phyloP scores from a whole-genome alignment of 2,113 vertebrate species.

The Onychorhynchus coronatus region DNA sequence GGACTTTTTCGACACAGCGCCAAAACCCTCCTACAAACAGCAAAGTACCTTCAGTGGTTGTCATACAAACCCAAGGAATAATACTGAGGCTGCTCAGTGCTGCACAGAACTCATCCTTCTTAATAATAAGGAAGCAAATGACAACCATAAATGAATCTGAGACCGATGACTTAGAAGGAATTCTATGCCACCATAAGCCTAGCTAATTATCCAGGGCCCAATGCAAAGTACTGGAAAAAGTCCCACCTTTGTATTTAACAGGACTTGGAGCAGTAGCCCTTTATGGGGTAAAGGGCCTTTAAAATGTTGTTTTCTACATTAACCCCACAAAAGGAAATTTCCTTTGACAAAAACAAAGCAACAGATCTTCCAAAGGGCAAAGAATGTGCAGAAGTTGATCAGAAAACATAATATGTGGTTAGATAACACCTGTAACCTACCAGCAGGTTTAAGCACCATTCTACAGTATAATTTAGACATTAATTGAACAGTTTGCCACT shows the following conservation, averaged over 20 bases:
- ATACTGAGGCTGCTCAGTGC: background rate
- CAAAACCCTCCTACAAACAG: background rate
- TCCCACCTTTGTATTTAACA: background rate
- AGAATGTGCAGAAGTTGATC: background rate
- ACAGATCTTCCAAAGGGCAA: background rate
- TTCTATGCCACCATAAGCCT: background rate
- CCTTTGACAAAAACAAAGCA: background rate
- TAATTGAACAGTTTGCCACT: background rate
- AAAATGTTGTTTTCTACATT: background rate
- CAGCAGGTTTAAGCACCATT: background rate
- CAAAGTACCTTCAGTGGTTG: background rate
- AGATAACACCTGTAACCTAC: background rate
- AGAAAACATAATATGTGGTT: background rate
- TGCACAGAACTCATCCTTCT: background rate
- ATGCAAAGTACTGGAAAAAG: background rate
- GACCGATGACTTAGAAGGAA: constrained; percentile 11
- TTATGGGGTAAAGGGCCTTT: background rate
- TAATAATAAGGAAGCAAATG: background rate
- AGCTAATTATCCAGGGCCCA: background rate
- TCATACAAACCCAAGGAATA: background rate
- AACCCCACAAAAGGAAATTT: background rate
- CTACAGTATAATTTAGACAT: background rate
- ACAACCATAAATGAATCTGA: background rate
- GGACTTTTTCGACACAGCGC: background rate
- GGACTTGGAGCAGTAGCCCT: background rate